These are phyloP conservation scores for Epinephelus malabaricus DNA, from an alignment of 2,797 vertebrate species.

Conservation along the genomic window DNA sequence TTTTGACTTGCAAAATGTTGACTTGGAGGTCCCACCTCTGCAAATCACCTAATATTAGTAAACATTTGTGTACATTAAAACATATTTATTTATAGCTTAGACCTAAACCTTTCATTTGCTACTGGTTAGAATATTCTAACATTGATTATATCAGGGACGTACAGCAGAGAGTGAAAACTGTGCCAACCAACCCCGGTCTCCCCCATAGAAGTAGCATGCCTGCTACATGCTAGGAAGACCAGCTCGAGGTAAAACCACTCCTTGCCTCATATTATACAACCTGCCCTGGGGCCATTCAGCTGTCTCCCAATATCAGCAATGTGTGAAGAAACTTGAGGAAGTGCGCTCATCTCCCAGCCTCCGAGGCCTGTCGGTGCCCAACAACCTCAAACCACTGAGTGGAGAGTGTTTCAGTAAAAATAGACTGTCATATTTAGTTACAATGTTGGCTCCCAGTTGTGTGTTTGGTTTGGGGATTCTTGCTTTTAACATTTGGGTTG, in stretches of 20 bases:
- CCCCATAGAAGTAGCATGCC: constrained; percentile 21
- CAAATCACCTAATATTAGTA: no score
- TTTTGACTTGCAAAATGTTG: no score
- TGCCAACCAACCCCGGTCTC: no score
- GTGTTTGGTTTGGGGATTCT: constrained; percentile 44
- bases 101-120: no score
- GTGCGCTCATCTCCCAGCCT: constrained; percentile 60
- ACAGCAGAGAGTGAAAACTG: no score
- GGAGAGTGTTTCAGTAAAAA: constrained; percentile 55
- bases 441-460: constrained; percentile 27
- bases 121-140: no score
- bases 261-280: constrained; percentile 61
- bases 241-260: constrained; percentile 58
- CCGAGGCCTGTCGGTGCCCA: constrained; percentile 63
- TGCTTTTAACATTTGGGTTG: constrained; percentile 26
- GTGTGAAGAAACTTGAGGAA: constrained; percentile 70
- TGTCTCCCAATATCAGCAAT: constrained; percentile 71
- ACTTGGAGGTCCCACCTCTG: no score
- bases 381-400: constrained; percentile 57
- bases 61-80: no score
- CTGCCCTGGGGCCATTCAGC: constrained; percentile 56
- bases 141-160: no score
- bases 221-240: constrained; percentile 25
- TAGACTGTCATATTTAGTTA: constrained; percentile 46
- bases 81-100: no score